A percentile compares a stretch with the other conserved stretches of the same genome.
Evolutionary conservation across 2,888 invertebrate genomes (phyloP).

Genomic region (Allacma fusca): DNA sequence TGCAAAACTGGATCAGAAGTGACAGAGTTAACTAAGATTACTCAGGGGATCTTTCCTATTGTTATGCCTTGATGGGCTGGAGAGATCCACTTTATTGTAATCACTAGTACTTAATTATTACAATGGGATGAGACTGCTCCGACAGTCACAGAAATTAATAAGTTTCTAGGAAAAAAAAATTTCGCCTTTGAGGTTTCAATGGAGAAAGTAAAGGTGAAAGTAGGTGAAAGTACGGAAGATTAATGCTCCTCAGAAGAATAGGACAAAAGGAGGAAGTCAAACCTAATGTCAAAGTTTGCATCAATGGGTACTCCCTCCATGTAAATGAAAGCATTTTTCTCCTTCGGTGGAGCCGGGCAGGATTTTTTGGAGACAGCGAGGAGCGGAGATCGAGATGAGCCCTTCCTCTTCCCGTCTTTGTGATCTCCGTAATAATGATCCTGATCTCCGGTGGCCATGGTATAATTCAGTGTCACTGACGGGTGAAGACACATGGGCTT

Average conservation of each 20-base stretch:
- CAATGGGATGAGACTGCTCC: too few species aligned
- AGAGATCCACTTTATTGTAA: too few species aligned
- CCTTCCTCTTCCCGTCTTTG: constrained; percentile 39
- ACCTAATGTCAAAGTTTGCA: constrained; percentile 69
- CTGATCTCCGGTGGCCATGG: constrained; percentile 23
- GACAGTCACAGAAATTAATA: too few species aligned
- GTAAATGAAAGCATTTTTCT: constrained; percentile 77
- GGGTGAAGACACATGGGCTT: constrained; percentile 72
- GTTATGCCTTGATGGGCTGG: too few species aligned
- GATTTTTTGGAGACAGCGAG: constrained; percentile 59
- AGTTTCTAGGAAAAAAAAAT: too few species aligned
- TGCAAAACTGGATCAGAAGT: constrained; percentile 68
- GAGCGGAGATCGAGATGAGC: constrained; percentile 1
- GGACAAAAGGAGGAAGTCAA: neutral
- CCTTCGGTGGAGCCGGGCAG: constrained; percentile 76
- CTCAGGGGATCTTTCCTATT: too few species aligned
- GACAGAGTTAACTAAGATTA: neutral
- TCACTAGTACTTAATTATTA: too few species aligned
- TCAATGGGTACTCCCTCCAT: constrained; percentile 74
- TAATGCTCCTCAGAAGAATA: neutral
- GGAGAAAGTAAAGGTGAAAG: too few species aligned
- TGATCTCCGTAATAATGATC: constrained; percentile 39
- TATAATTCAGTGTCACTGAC: constrained; percentile 51
- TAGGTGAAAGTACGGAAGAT: too few species aligned
- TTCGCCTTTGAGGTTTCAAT: too few species aligned